Evolutionary conservation across 2,797 vertebrate species (phyloP).

Genomic region (Cetoscarus ocellatus): DNA sequence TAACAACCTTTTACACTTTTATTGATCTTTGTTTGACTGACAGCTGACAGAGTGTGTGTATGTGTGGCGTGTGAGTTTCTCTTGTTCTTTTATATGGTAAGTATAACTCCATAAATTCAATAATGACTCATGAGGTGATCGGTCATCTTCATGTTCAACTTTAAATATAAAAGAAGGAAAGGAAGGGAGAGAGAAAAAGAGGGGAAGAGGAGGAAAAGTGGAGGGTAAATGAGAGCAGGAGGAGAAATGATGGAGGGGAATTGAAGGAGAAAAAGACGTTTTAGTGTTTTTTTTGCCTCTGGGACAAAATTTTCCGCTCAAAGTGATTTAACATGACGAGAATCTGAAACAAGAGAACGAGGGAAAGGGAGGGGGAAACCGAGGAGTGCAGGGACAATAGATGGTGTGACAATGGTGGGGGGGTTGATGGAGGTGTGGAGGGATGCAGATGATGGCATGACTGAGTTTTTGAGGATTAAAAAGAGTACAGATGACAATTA

Average conservation of each 20-base stretch:
- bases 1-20: not conserved
- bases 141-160: no score
- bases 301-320: constrained; percentile 16
- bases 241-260: not conserved
- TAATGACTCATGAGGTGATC: no score
- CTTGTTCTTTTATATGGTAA: no score
- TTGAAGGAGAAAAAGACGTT: not conserved
- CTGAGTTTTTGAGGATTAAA: no score
- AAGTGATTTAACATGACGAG: constrained; percentile 9
- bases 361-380: not conserved
- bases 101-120: no score
- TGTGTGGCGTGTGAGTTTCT: not conserved
- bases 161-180: not conserved
- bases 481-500: no score
- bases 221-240: not conserved
- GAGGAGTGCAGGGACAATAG: not conserved
- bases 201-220: not conserved
- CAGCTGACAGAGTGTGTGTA: not conserved
- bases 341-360: constrained; percentile 6
- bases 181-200: not conserved
- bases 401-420: no score
- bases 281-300: not conserved
- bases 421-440: not conserved
- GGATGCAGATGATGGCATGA: not conserved
- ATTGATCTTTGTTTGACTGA: constrained; percentile 3